phyloP scores from a whole-genome alignment of 2,113 vertebrate genomes.

The Entelurus aequoreus region DNA sequence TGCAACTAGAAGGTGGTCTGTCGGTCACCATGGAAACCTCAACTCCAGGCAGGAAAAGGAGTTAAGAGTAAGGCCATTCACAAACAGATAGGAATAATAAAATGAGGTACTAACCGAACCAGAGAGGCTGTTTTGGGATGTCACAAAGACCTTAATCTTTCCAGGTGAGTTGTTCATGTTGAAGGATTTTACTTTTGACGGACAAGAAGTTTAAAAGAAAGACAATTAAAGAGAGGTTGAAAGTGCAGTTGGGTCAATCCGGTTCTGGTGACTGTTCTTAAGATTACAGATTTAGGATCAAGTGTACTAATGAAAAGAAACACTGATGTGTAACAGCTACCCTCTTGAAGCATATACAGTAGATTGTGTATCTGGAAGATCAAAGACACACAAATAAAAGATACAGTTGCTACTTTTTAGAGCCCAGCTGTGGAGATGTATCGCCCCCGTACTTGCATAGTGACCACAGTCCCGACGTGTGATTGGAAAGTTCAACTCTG shows the following conservation, averaged over 20 bases:
- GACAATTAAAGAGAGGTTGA: slow-evolving; percentile 27
- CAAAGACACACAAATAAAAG: slow-evolving; percentile 40
- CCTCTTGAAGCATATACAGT: slow-evolving; percentile 33
- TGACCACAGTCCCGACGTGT: slow-evolving; percentile 21
- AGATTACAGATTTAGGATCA: slow-evolving; percentile 37
- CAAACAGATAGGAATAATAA: slow-evolving; percentile 60
- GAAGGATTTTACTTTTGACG: slow-evolving; percentile 33
- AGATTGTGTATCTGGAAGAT: slow-evolving; percentile 54
- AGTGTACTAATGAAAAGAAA: slow-evolving; percentile 7
- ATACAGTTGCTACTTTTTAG: slow-evolving; percentile 57
- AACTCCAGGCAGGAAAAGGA: slow-evolving; percentile 43
- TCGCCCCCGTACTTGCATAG: slow-evolving; percentile 57
- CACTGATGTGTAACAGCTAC: slow-evolving; percentile 40
- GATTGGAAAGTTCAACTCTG: slow-evolving; percentile 20
- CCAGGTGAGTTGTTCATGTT: slow-evolving; percentile 46
- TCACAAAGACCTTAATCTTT: slow-evolving; percentile 41
- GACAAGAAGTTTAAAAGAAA: slow-evolving; percentile 54
- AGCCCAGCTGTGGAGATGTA: slow-evolving; percentile 36
- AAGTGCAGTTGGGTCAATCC: slow-evolving; percentile 68
- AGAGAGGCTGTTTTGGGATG: slow-evolving; percentile 28
- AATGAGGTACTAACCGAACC: slow-evolving; percentile 1
- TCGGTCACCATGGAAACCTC: slow-evolving; percentile 74
- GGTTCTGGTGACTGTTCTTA: slow-evolving; percentile 47
- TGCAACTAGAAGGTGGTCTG: slow-evolving; percentile 50
- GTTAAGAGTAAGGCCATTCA: slow-evolving; percentile 72